These are phyloP conservation scores for Drosophila paulistorum DNA, from an alignment of 1,140 invertebrate species.

Conservation along the genomic window DNA sequence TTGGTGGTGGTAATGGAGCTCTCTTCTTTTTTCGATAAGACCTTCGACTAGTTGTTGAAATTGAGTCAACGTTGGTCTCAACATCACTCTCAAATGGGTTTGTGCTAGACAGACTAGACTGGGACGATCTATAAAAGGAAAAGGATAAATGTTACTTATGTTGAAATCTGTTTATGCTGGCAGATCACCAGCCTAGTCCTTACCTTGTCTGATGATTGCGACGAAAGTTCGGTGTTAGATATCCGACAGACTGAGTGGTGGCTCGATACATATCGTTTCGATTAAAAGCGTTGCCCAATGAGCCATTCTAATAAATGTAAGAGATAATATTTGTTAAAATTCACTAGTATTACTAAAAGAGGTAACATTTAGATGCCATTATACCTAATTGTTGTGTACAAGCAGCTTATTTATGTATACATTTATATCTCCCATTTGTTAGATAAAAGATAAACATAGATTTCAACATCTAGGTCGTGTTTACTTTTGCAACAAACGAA, in stretches of 20 bases:
- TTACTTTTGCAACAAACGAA: no score
- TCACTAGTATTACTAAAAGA: neutral
- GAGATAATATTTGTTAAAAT: neutral
- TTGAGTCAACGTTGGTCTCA: slow-evolving; percentile 42
- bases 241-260: slow-evolving; percentile 62
- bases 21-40: slow-evolving; percentile 56
- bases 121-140: slow-evolving; percentile 75
- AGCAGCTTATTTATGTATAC: neutral
- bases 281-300: slow-evolving; percentile 29
- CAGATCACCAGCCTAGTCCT: neutral
- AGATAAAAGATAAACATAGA: no score
- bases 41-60: slow-evolving; percentile 34
- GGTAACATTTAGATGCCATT: no score
- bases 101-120: slow-evolving; percentile 84
- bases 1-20: slow-evolving; percentile 48
- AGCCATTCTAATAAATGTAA: slow-evolving; percentile 24
- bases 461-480: no score
- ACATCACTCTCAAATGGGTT: slow-evolving; percentile 84
- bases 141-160: no score
- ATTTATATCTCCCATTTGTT: neutral
- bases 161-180: no score
- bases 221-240: slow-evolving; percentile 29
- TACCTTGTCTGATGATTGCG: slow-evolving; percentile 31
- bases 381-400: no score
- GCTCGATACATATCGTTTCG: slow-evolving; percentile 64